Evolutionary conservation across 1,140 invertebrate species (phyloP), one percentile per base, ranked within the genome.

Genomic region (Bathynomus jamesi): DNA sequence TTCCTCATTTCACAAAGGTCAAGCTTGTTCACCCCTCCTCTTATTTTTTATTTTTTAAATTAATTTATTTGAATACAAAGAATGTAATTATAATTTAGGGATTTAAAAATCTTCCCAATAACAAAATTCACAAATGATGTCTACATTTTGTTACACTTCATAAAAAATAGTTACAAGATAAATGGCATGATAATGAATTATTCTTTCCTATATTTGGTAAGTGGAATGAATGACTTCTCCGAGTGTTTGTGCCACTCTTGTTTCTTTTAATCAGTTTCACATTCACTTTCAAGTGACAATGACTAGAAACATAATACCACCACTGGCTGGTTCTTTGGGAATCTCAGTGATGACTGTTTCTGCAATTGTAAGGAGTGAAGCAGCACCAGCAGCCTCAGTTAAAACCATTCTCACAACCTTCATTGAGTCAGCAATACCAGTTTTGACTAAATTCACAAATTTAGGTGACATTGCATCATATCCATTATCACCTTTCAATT

Each of bases 401-500:
- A 99, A 85, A 3, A 96, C 96, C 64, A 96, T 99, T 79, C 96
- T 86, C 0, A 99, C 95, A 77, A 98, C 78, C 85, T 99, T 99
- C 5, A 97, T 99, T 8, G 97, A 97, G 84, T 99, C 97, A 82
- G 99, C 98, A 79, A 99, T 99, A 72, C 97, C 97, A 81, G 90
- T 91, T 80, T 97, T 91, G 78, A 98, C 94, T 89, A 99, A 93
- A 81, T 99, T 94, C 0, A 95, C 94, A 83, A 93, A 99, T 83
- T 95, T 90, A 81, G 92, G 89, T 78, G 94, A 96, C 28, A 97
- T 80, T 0, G 98, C 97, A 86, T 99, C 96, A 83, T 99, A 99
- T 64, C 98, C 98, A 78, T 89, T 89, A 77, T 92, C 89, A 4
- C 89, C 88, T 28, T 85, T 80, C 64, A 87, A 83, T 75, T 92